Conservation (phyloP, 1,140 invertebrate species). For the Cepaea nemoralis region DNA sequence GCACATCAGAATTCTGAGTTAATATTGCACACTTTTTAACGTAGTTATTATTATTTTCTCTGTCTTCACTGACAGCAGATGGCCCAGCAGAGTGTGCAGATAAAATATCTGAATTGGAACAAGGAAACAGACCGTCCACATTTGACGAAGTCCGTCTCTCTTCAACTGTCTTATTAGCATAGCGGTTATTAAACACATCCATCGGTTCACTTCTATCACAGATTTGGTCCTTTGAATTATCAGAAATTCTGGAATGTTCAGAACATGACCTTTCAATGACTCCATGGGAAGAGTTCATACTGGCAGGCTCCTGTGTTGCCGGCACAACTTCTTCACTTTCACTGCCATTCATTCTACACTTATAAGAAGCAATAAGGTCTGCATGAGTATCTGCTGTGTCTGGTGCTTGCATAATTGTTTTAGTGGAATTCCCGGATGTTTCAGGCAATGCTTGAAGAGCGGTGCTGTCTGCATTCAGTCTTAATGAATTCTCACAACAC, state of each 20-base stretch:
- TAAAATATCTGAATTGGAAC: not conserved
- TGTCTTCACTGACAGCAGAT: not conserved
- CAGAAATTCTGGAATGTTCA: not conserved
- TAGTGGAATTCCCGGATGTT: not conserved
- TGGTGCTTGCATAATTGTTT: not conserved
- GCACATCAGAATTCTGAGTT: not conserved
- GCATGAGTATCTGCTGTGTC: not conserved
- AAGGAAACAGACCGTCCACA: not conserved
- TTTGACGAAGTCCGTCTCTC: not conserved
- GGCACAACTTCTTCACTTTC: not conserved
- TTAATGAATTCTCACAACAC: not conserved
- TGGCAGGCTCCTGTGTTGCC: not conserved
- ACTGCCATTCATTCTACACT: not conserved
- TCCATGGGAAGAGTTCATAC: not conserved
- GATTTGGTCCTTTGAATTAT: not conserved
- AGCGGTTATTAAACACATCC: not conserved
- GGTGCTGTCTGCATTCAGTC: not conserved
- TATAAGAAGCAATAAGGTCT: not conserved
- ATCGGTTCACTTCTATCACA: not conserved
- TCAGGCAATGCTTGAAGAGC: not conserved
- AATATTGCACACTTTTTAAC: not conserved
- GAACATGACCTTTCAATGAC: not conserved
- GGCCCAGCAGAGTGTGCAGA: not conserved
- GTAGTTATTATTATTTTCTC: slow-evolving; percentile 1
- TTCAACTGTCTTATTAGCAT: not conserved